phyloP scores from a whole-genome alignment of 2,797 vertebrate genomes.

The Phoxinus dragarum region DNA sequence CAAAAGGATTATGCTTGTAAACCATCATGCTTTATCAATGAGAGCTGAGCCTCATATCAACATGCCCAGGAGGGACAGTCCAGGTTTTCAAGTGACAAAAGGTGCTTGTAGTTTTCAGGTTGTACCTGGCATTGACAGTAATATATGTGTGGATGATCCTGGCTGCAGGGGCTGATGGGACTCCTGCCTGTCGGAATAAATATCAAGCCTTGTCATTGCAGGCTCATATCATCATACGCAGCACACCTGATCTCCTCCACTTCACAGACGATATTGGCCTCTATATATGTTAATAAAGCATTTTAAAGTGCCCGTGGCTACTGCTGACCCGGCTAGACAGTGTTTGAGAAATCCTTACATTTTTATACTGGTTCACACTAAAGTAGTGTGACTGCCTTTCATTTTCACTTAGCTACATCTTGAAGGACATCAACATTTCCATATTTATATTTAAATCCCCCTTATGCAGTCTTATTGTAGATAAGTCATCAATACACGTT shows the following conservation, averaged over 20 bases:
- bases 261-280: slow-evolving; percentile 38
- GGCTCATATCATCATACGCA: slow-evolving; percentile 61
- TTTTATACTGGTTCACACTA: slow-evolving; percentile 47
- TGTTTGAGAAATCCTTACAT: slow-evolving; percentile 54
- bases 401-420: slow-evolving; percentile 53
- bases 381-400: slow-evolving; percentile 58
- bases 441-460: not conserved
- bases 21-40: slow-evolving; percentile 31
- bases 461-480: not conserved
- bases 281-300: slow-evolving; percentile 49
- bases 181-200: slow-evolving; percentile 61
- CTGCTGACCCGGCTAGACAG: slow-evolving; percentile 23
- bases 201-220: slow-evolving; percentile 63
- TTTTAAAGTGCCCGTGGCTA: slow-evolving; percentile 58
- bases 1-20: slow-evolving; percentile 8
- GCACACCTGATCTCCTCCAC: slow-evolving; percentile 64
- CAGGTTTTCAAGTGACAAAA: slow-evolving; percentile 33
- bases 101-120: slow-evolving; percentile 42
- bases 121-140: slow-evolving; percentile 61
- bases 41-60: slow-evolving; percentile 40
- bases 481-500: too few relatives aligned
- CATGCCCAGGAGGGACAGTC: slow-evolving; percentile 47
- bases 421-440: not conserved
- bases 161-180: slow-evolving; percentile 57
- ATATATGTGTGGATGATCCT: slow-evolving; percentile 56